Conservation (phyloP, 2,113 vertebrate species). For the Camelus dromedarius region DNA sequence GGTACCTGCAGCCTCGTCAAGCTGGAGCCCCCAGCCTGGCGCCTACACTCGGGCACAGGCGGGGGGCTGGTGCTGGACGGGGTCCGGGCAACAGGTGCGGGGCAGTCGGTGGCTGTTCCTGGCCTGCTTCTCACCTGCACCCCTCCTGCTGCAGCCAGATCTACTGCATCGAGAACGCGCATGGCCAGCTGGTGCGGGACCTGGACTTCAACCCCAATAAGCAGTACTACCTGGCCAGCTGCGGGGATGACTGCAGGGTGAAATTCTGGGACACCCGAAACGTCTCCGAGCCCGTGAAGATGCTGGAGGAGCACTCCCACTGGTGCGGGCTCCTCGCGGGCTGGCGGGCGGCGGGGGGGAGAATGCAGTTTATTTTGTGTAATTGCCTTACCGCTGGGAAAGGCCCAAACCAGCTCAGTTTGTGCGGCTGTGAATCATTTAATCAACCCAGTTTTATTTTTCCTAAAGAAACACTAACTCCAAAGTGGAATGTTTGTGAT, state of each 20-base stretch:
- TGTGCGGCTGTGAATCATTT: constrained; percentile 69
- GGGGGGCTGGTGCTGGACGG: neutral
- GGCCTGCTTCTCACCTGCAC: neutral
- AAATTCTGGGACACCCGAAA: constrained; percentile 99
- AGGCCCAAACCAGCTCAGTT: constrained; percentile 64
- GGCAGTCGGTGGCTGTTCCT: neutral
- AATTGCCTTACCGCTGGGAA: constrained; percentile 71
- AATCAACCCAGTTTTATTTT: constrained; percentile 23
- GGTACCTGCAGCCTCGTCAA: too few relatives aligned
- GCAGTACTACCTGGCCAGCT: constrained; percentile 98
- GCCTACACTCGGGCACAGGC: too few relatives aligned
- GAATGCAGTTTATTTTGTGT: constrained; percentile 68
- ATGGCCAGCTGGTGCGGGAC: constrained; percentile 98
- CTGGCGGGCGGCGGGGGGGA: constrained; percentile 60
- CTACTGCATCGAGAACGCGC: constrained; percentile 99
- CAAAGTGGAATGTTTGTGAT: constrained; percentile 57
- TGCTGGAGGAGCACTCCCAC: constrained; percentile 98
- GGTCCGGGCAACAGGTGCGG: constrained; percentile 49
- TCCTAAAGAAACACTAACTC: constrained; percentile 63
- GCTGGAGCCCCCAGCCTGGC: too few relatives aligned
- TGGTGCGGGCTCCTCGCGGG: constrained; percentile 88
- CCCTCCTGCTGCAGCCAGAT: constrained; percentile 91
- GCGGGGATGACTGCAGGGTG: constrained; percentile 99
- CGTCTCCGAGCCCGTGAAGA: constrained; percentile 94
- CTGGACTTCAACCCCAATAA: constrained; percentile 99